Base-by-base conservation (phyloP, 1,140 invertebrate genomes). In the Halesus radiatus region DNA sequence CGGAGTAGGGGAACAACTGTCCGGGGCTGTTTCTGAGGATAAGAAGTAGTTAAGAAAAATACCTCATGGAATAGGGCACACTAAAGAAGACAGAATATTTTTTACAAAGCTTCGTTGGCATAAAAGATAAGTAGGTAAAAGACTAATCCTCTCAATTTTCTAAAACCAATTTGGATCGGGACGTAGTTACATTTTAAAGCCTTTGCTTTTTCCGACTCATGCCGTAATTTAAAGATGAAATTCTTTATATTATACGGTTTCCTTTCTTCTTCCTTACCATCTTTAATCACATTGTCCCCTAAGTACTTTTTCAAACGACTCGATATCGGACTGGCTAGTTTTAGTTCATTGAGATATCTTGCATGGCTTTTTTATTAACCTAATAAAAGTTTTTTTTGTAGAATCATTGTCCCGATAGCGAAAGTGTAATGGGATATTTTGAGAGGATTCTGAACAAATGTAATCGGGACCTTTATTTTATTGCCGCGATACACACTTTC, bases 301-400 rank as follows among this genome's bases (percentile, higher is more conserved):
- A 66, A 66, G 26, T 3, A 29, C 29, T 8, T 37, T 64, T 18
- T 29, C 22, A 29, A 66, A 66, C 23, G 29, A 22, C 29, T 29
- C 10, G 32, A 45, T 45, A 45, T 45, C 7, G 37, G 13, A 45
- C 26, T 66, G 0, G 4, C 8, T 16, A 29, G 62, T 66, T 22
- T 26, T 66, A 32, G 62, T 66, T 66, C 62, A 66, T 66, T 26
- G 62, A 45, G 37, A 45, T 45, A 26, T 29, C 62, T 37, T 29
- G 32, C 62, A 66, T 66, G 62, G 62, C 23, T 66, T 29, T 66
- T 66, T 66, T 66, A 66, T 66, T 66, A 66, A 37, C 62, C n/a
- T 26, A 66, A 66, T 66, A 37, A 66, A 66, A 66, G 62, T 10
- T 29, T 29, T 3, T 64, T 29, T 66, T 66, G 29, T 29, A 29